Evolutionary conservation across 2,113 vertebrate species (phyloP), one percentile per base, ranked within the genome.

Genomic region (Gadus macrocephalus): DNA sequence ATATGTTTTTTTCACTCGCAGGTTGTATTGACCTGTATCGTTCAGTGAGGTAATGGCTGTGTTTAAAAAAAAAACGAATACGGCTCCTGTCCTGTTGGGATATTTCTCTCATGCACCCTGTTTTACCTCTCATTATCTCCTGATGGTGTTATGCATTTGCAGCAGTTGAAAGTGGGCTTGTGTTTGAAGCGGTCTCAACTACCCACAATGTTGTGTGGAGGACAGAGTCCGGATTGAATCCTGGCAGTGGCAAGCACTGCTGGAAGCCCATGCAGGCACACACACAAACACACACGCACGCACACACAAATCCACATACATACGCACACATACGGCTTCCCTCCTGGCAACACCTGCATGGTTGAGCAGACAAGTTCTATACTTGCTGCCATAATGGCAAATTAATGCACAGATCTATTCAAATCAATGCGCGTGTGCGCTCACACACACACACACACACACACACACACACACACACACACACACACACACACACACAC

Each of bases 221-320:
- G 62, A 92, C 42, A 49, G 94, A 91, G 94, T 91, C 79, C 90
- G 91, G 91, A 93, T 96, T 96, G 94, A 93, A 95, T 94, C 94
- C 93, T 92, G 87, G 91, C 92, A 89, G 93, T 92, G 91, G 92
- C 91, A 91, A 91, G 92, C 92, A 93, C 93, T 94, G 94, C 95
- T 94, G 93, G 90, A 93, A 90, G 17, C 55, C 3, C 53, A 55
- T 16, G 16, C 53, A 55, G 12, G 16, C 53, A 55, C 53, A 55
- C 53, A 55, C 53, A 55, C 53, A 55, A 12, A 11, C 53, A 53
- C 53, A 53, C 2, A 7, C 53, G 7, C 53, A 55, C 53, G 12
- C 53, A 55, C 53, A 55, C 53, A 58, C 55, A 58, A 15, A 58
- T 16, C 9, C 55, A 58, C 55, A 93, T 92, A 88, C 92, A 49